A percentile compares a stretch with the other conserved stretches of the same genome.
Evolutionary conservation across 2,888 invertebrate species (phyloP).

Genomic region (Antitype chi): DNA sequence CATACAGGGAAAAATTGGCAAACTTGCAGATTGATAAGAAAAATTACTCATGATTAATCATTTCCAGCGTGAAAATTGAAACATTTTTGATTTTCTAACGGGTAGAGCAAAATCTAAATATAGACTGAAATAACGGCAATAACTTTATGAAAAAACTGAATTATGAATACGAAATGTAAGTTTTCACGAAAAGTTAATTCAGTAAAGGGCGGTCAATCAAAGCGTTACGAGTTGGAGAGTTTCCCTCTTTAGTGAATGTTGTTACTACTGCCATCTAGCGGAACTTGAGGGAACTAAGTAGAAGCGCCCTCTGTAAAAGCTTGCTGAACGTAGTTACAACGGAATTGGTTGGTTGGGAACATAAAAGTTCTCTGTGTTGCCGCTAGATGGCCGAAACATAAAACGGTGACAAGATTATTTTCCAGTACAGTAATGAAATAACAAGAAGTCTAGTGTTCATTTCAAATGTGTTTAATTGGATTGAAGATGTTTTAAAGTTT

Average conservation of each 20-base stretch:
- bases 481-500: background rate
- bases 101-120: background rate
- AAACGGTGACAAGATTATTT: background rate
- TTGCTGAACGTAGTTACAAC: background rate
- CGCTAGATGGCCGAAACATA: conserved; percentile 44
- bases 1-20: background rate
- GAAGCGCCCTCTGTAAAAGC: conserved; percentile 34
- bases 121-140: background rate
- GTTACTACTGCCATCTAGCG: conserved; percentile 36
- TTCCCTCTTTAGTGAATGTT: background rate
- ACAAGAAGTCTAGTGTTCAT: background rate
- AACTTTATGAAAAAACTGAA: conserved; percentile 25
- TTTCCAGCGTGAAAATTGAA: background rate
- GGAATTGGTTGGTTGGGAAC: background rate
- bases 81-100: background rate
- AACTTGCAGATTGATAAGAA: background rate
- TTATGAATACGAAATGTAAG: conserved; percentile 1
- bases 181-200: conserved; percentile 4
- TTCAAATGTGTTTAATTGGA: too few species aligned
- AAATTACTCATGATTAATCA: background rate
- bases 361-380: conserved; percentile 12
- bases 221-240: background rate
- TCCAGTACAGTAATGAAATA: background rate
- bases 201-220: background rate
- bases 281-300: background rate